phyloP scores from a whole-genome alignment of 2,888 invertebrate species.

The Vesta saturnalis region DNA sequence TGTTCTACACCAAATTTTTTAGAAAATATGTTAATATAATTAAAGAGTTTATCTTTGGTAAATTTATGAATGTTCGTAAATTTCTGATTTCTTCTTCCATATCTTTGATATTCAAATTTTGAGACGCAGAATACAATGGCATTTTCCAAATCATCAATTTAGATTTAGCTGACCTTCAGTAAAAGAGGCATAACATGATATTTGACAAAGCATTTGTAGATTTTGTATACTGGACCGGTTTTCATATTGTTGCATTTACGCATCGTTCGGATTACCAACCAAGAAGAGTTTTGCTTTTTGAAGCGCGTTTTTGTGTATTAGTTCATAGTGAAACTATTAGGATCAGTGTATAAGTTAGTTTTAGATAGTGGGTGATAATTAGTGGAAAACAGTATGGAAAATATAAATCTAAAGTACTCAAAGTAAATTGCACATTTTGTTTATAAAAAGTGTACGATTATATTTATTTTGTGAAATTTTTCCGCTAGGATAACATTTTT shows the following conservation, averaged over 20 bases:
- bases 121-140: not conserved
- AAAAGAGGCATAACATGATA: not conserved
- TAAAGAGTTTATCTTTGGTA: not conserved
- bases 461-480: not conserved
- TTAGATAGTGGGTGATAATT: not conserved
- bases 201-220: not conserved
- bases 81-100: not conserved
- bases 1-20: no score
- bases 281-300: not conserved
- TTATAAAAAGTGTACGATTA: not conserved
- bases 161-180: not conserved
- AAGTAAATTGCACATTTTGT: conserved; percentile 7
- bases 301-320: not conserved
- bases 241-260: conserved; percentile 7
- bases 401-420: conserved; percentile 5
- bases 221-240: not conserved
- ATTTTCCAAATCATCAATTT: conserved; percentile 9
- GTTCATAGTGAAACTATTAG: not conserved
- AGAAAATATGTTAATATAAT: no score
- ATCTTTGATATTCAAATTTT: not conserved
- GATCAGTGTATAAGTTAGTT: not conserved
- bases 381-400: not conserved
- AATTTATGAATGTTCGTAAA: not conserved
- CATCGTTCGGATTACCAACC: not conserved
- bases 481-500: not conserved